Evolutionary conservation across 2,797 vertebrate genomes (phyloP).

Genomic region (Pampus argenteus): DNA sequence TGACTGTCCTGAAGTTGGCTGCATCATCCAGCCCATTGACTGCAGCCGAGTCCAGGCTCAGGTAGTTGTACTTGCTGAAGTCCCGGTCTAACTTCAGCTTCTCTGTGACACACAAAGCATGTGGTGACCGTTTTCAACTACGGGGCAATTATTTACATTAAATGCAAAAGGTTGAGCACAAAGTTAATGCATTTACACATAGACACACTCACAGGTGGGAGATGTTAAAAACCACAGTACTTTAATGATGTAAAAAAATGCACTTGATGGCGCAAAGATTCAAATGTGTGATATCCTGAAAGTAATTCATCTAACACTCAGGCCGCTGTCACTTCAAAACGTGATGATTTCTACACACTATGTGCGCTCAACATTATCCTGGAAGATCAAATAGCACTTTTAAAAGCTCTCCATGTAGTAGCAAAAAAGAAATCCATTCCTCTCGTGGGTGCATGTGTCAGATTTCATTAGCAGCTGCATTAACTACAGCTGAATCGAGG

Average conservation of each 20-base stretch:
- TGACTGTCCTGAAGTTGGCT: conserved; percentile 93
- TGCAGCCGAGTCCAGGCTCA: conserved; percentile 93
- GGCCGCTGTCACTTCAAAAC: conserved; percentile 16
- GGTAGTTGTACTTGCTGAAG: conserved; percentile 97
- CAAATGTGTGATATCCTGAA: conserved; percentile 4
- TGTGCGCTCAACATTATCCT: conserved; percentile 37
- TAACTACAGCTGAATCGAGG: conserved; percentile 64
- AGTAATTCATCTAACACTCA: conserved; percentile 18
- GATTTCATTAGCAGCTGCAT: conserved; percentile 73
- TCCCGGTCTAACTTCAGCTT: conserved; percentile 94
- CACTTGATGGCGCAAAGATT: conserved; percentile 6
- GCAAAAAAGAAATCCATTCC: conserved; percentile 71
- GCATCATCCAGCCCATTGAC: conserved; percentile 96
- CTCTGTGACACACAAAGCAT: conserved; percentile 80
- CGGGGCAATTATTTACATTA: conserved; percentile 29
- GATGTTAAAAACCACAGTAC: background rate
- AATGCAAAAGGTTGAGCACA: conserved; percentile 3
- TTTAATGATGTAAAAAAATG: background rate
- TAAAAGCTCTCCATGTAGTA: conserved; percentile 59
- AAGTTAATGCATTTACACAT: background rate
- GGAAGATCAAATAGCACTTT: conserved; percentile 62
- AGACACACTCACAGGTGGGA: conserved; percentile 6
- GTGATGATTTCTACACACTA: background rate
- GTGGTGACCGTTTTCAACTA: conserved; percentile 28
- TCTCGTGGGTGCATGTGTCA: conserved; percentile 59